These are phyloP conservation scores for Sander lucioperca DNA, from an alignment of 2,113 vertebrate species.

Conservation along the genomic window DNA sequence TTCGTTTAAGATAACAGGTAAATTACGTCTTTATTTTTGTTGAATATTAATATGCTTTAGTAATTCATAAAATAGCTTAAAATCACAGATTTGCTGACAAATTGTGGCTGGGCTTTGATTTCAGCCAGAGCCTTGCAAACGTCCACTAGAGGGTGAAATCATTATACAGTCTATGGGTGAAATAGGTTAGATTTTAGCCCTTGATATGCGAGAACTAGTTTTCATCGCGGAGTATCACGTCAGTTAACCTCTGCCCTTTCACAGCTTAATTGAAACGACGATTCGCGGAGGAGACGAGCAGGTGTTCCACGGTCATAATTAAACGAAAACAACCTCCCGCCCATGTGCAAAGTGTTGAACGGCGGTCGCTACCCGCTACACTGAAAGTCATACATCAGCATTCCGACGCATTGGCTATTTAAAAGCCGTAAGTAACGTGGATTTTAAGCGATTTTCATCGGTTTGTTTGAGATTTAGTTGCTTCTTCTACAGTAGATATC, in stretches of 20 bases:
- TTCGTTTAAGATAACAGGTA: conserved; percentile 86
- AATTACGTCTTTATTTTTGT: conserved; percentile 72
- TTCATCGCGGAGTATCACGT: conserved; percentile 60
- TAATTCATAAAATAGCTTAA: background rate
- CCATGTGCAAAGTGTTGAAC: conserved; percentile 10
- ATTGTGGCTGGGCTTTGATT: background rate
- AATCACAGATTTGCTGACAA: background rate
- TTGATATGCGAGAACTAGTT: conserved; percentile 67
- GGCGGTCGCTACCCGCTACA: background rate
- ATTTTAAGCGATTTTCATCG: background rate
- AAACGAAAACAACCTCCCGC: conserved; percentile 61
- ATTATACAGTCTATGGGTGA: too few species aligned
- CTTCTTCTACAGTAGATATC: background rate
- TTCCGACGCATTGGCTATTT: conserved; percentile 10
- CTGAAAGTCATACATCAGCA: conserved; percentile 11
- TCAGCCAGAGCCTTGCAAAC: background rate
- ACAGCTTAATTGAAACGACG: conserved; percentile 30
- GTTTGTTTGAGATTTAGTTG: background rate
- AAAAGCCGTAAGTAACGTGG: conserved; percentile 65
- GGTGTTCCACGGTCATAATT: conserved; percentile 78
- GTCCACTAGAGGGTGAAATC: background rate
- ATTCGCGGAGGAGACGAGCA: conserved; percentile 58
- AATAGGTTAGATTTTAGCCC: rapidly evolving
- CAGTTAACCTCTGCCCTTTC: background rate
- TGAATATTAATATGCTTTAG: background rate